Conservation (phyloP, 2,113 vertebrate species). For the Lontra canadensis region DNA sequence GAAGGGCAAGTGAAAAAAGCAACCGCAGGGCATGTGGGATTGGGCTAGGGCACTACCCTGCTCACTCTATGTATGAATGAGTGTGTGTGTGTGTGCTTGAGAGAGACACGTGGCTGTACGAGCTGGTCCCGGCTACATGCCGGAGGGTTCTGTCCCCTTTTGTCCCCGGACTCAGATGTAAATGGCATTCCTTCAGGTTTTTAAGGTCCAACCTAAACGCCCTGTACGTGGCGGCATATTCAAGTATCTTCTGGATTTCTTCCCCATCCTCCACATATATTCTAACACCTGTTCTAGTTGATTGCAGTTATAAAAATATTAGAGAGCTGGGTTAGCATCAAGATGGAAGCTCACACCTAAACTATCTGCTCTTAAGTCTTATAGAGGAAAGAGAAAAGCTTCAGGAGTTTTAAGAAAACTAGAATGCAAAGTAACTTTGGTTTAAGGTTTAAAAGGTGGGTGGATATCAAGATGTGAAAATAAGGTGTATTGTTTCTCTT, state of each 20-base stretch:
- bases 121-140: background rate
- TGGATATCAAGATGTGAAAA: conserved; percentile 8
- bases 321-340: background rate
- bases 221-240: background rate
- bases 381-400: background rate
- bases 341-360: background rate
- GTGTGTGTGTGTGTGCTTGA: background rate
- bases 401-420: conserved; percentile 32
- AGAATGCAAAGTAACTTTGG: background rate
- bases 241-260: background rate
- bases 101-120: background rate
- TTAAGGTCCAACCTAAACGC: background rate
- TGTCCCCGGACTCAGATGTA: background rate
- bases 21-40: accelerated
- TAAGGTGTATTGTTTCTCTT: background rate
- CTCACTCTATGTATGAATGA: accelerated
- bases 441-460: conserved; percentile 14
- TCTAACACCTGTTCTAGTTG: background rate
- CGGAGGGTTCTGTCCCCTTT: background rate
- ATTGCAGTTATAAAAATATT: background rate
- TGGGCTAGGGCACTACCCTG: background rate
- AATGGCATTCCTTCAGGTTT: background rate
- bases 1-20: background rate
- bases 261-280: background rate
- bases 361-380: background rate